Percentiles rank a stretch among this genome's conserved stretches.
These are phyloP conservation scores for Criorhina ranunculi DNA, from an alignment of 2,888 invertebrate genomes.

Conservation along the genomic window DNA sequence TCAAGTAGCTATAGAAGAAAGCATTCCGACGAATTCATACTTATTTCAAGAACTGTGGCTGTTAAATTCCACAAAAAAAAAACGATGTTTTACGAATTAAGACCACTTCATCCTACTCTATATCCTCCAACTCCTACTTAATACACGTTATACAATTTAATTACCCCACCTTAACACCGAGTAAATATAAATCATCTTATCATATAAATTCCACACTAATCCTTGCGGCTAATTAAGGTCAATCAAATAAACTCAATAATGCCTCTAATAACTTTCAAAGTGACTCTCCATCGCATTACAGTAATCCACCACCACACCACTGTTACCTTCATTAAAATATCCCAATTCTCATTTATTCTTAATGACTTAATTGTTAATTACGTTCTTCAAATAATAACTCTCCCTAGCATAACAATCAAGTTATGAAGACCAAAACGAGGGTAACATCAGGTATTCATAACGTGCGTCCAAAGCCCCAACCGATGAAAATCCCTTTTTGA, in stretches of 20 bases:
- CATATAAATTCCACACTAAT: background rate
- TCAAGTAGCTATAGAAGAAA: too few species aligned
- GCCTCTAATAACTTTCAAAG: constrained; percentile 22
- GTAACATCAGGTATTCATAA: constrained; percentile 64
- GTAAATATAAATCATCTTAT: background rate
- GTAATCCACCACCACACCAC: constrained; percentile 35
- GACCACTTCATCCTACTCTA: too few species aligned
- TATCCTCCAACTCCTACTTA: too few species aligned
- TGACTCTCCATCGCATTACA: constrained; percentile 24
- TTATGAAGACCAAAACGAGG: constrained; percentile 37
- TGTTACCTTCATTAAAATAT: constrained; percentile 49
- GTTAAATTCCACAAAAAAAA: too few species aligned
- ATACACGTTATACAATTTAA: too few species aligned
- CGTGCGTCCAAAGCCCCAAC: constrained; percentile 15
- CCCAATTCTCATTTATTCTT: constrained; percentile 52
- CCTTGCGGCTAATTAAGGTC: constrained; percentile 31
- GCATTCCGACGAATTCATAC: too few species aligned
- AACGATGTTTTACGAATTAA: too few species aligned
- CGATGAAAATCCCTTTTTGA: background rate
- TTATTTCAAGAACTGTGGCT: too few species aligned
- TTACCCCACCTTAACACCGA: too few species aligned
- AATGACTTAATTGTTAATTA: constrained; percentile 71
- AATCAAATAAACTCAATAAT: constrained; percentile 31
- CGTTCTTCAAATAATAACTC: constrained; percentile 49
- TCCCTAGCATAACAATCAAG: constrained; percentile 34